Percentiles rank a stretch among this genome's conserved stretches.
Conservation (phyloP, 2,113 vertebrate genomes). For the Odontesthes bonariensis region DNA sequence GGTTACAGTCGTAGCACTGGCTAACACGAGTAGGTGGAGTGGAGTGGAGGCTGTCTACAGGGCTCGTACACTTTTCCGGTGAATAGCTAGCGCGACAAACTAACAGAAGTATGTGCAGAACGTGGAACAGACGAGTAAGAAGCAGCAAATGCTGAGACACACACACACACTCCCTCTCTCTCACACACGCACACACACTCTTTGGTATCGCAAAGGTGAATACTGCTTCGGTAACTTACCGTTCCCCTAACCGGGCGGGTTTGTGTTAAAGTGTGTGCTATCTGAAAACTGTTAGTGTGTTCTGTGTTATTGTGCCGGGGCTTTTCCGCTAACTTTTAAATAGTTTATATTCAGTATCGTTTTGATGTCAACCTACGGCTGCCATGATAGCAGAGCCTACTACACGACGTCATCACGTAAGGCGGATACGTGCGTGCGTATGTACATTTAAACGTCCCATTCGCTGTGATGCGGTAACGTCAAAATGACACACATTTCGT, state of each 20-base stretch:
- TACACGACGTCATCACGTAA: slow-evolving; percentile 71
- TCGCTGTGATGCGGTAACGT: no score
- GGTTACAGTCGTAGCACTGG: slow-evolving; percentile 4
- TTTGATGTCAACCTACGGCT: slow-evolving; percentile 80
- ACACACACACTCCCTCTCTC: neutral
- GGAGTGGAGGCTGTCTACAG: neutral
- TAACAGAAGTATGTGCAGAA: slow-evolving; percentile 7
- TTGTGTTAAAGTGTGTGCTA: slow-evolving; percentile 68
- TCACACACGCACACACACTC: slow-evolving; percentile 40
- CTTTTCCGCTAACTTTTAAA: slow-evolving; percentile 79
- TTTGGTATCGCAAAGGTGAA: slow-evolving; percentile 59
- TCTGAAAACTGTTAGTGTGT: slow-evolving; percentile 59
- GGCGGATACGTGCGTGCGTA: slow-evolving; percentile 35
- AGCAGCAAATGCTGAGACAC: slow-evolving; percentile 13
- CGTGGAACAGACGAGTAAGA: slow-evolving; percentile 15
- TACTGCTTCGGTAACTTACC: slow-evolving; percentile 78
- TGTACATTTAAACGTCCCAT: no score
- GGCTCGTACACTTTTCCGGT: neutral
- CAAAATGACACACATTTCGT: no score
- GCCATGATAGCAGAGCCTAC: slow-evolving; percentile 77
- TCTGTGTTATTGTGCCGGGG: slow-evolving; percentile 57
- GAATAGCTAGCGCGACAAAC: neutral
- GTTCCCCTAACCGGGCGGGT: slow-evolving; percentile 72
- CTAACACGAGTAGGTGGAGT: slow-evolving; percentile 4
- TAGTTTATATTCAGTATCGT: slow-evolving; percentile 75